Base-by-base conservation (phyloP, 2,113 vertebrate species). In the Cygnus buccinator region DNA sequence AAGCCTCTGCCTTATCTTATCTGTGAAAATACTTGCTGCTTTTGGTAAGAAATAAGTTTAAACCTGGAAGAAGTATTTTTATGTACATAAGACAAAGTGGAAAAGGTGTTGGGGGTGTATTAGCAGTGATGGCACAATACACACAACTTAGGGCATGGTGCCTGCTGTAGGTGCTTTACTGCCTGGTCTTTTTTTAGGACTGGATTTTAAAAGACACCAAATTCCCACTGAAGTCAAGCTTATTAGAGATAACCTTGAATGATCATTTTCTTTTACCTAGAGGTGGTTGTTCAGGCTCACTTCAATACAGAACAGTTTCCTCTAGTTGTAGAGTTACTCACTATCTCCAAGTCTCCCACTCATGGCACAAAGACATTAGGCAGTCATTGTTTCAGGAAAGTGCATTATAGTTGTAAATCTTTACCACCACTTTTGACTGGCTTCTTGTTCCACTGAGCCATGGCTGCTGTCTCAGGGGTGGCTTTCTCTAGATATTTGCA, bases 121-220 rank as follows among this genome's bases (percentile, higher is more conserved):
- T 14, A 25, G 41, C 55, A 33, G 37, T 13, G 63, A 39, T 23
- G 44, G 31, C 80, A 71, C 43, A 54, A 44, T 81, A 37, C 10
- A 6, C 41, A 3, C 31, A 4, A 2, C 11, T 14, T 29, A 0
- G 12, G 63, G 21, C 50, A 19, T 17, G 35, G 26, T 21, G 6
- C 66, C 66, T 37, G 41, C 3, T 61, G 50, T 46, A 75, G 66
- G 61, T 3, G 3, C 39, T 63, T 82, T 75, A 44, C 35, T 3
- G 1, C 59, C 29, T 63, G 66, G 52, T 14, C 22, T 71, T 54
- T 70, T 50, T 78, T 11, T 77, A 41, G 58, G 54, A 19, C 55
- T 79, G 21, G 43, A 20, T 67, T 77, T 87, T 62, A 26, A 55
- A n/a, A 74, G 57, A 55, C 66, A 54, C 68, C 41, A 48, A 89